A percentile compares a stretch with the other conserved stretches of the same genome.
These are phyloP conservation scores for Pelobates cultripes DNA, from an alignment of 2,797 vertebrate genomes.

Conservation along the genomic window DNA sequence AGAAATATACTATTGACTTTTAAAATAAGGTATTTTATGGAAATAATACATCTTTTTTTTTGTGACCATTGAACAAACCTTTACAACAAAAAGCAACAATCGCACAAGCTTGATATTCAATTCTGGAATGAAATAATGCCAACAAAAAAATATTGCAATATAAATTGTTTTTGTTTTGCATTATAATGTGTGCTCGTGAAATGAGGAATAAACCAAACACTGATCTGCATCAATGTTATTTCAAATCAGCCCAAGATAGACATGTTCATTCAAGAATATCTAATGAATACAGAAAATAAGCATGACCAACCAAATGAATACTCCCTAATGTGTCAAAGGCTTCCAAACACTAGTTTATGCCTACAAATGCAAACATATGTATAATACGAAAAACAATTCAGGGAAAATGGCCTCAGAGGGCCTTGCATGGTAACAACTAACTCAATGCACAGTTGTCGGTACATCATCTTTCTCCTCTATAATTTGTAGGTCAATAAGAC, in stretches of 20 bases:
- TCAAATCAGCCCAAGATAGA: slow-evolving; percentile 9
- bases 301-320: slow-evolving; percentile 7
- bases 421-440: slow-evolving; percentile 4
- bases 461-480: slow-evolving; percentile 5
- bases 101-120: background rate
- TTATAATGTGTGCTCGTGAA: background rate
- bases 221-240: background rate
- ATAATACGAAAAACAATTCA: slow-evolving; percentile 8
- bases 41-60: background rate
- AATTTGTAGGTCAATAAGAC: background rate
- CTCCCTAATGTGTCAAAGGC: slow-evolving; percentile 15
- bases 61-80: slow-evolving; percentile 16
- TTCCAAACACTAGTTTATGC: background rate
- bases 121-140: background rate
- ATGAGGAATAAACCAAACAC: slow-evolving; percentile 5
- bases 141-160: background rate
- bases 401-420: slow-evolving; percentile 9
- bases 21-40: slow-evolving; percentile 5
- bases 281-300: slow-evolving; percentile 10
- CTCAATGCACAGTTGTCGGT: slow-evolving; percentile 18
- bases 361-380: slow-evolving; percentile 20
- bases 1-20: slow-evolving; percentile 8
- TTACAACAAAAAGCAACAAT: background rate
- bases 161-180: background rate
- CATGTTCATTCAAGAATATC: slow-evolving; percentile 31